Base-by-base conservation (phyloP, 2,113 vertebrate genomes). In the Platanista minor region DNA sequence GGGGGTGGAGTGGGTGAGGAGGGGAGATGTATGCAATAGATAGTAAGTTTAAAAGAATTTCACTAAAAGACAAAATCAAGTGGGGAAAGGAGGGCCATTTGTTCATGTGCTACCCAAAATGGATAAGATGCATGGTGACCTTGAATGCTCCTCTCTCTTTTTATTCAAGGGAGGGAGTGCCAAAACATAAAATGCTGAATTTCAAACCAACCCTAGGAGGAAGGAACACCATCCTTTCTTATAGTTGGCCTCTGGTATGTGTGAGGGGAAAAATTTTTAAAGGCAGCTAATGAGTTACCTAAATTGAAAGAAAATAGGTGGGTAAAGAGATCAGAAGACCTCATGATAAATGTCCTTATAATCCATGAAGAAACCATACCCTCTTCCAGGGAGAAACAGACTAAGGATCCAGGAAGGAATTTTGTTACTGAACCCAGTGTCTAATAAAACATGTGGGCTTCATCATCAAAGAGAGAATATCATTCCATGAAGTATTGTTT, bases 401-500 rank as follows among this genome's bases (percentile, higher is more conserved):
- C 77, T 27, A 17, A 66, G 46, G 41, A 49, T 72, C n/a, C 72
- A 95, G 77, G 87, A 90, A 97, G 78, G 49, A 75, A 41, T 85
- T 90, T 91, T 86, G 52, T 97, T 96, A 84, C 69, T 97, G 75
- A 83, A 78, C 92, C 88, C 93, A 84, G 78, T 71, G 86, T 13
- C 18, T 91, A 36, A 69, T 83, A 90, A 98, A 94, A 96, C 81
- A 88, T 52, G 31, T 84, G 75, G 29, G 29, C 85, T 95, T 89
- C 86, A 39, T 88, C 66, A 78, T 97, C 97, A 88, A 94, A 94
- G 11, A 80, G 49, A 96, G 91, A 66, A 97, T 74, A 77, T 31
- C 93, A 61, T 90, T 97, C 89, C 67, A 29, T 0, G 0, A 98
- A 97, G 91, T 83, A 90, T 91, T 96, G 66, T 96, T 97, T 97